These are phyloP conservation scores for Neolamprologus cancellatus DNA, from an alignment of 2,113 vertebrate genomes.

Conservation along the genomic window DNA sequence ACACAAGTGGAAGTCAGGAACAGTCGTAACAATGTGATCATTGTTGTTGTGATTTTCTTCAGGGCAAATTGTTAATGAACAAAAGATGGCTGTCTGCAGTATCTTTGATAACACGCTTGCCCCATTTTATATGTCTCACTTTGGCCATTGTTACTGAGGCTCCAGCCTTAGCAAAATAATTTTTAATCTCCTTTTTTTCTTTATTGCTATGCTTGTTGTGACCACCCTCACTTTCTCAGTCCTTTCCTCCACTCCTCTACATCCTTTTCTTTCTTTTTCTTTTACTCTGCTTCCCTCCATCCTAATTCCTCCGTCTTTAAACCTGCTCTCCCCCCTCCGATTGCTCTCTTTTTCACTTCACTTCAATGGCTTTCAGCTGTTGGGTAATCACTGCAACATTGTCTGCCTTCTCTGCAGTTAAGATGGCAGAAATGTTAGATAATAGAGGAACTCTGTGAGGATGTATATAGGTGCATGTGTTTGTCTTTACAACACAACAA, in stretches of 20 bases:
- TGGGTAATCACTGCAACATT: constrained; percentile 55
- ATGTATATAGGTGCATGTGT: constrained; percentile 8
- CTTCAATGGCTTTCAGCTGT: constrained; percentile 67
- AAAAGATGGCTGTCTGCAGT: not conserved
- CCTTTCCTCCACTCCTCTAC: not conserved
- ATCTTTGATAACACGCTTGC: not conserved
- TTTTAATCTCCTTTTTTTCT: not conserved
- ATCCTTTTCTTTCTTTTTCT: not conserved
- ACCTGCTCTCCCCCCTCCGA: not conserved
- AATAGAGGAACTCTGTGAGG: not conserved
- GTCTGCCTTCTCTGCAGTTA: constrained; percentile 25
- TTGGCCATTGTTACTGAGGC: not conserved
- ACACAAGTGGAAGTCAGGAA: constrained; percentile 9
- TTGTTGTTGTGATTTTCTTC: constrained; percentile 12
- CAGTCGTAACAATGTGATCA: not conserved
- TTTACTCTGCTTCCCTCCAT: not conserved
- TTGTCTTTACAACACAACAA: not conserved
- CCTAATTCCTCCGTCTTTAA: not conserved
- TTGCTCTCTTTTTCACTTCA: constrained; percentile 39
- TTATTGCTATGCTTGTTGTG: not conserved
- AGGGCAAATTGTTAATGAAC: not conserved
- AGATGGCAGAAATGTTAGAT: constrained; percentile 24
- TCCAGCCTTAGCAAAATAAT: constrained; percentile 3
- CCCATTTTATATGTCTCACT: not conserved
- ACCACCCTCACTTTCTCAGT: not conserved